These are phyloP conservation scores for Actinostola sp. DNA, from an alignment of 92 coral and sea anemone species.

Conservation along the genomic window DNA sequence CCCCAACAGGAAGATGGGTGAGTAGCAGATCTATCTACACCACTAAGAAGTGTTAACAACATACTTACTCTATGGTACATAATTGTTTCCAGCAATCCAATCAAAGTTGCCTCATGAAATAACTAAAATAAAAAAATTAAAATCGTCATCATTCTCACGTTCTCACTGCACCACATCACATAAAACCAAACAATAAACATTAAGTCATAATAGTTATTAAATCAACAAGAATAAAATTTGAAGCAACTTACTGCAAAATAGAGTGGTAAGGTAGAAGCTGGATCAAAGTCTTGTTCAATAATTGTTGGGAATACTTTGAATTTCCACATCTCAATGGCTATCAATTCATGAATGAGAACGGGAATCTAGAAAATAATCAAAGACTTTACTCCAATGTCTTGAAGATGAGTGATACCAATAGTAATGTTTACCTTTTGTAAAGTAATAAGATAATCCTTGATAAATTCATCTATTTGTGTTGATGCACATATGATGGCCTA, in stretches of 20 bases:
- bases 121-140: slow-evolving; percentile 60
- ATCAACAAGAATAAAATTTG: background rate
- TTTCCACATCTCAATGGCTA: slow-evolving; percentile 95
- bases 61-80: slow-evolving; percentile 79
- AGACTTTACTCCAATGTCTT: no score
- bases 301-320: slow-evolving; percentile 78
- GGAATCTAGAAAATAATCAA: slow-evolving; percentile 70
- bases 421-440: slow-evolving; percentile 72
- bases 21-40: no score
- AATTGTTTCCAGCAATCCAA: slow-evolving; percentile 83
- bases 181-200: background rate
- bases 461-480: slow-evolving; percentile 86
- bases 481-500: slow-evolving; percentile 96
- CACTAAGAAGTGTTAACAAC: no score
- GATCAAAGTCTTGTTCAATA: slow-evolving; percentile 62
- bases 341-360: slow-evolving; percentile 79
- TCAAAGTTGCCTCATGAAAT: slow-evolving; percentile 89
- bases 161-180: no score
- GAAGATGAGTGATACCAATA: no score
- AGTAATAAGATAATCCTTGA: slow-evolving; percentile 86
- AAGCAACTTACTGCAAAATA: slow-evolving; percentile 86
- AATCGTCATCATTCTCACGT: no score
- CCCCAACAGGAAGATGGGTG: no score
- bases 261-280: slow-evolving; percentile 85
- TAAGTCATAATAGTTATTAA: no score